phyloP scores from a whole-genome alignment of 2,888 invertebrate species.

The Dolichopus griseipennis region DNA sequence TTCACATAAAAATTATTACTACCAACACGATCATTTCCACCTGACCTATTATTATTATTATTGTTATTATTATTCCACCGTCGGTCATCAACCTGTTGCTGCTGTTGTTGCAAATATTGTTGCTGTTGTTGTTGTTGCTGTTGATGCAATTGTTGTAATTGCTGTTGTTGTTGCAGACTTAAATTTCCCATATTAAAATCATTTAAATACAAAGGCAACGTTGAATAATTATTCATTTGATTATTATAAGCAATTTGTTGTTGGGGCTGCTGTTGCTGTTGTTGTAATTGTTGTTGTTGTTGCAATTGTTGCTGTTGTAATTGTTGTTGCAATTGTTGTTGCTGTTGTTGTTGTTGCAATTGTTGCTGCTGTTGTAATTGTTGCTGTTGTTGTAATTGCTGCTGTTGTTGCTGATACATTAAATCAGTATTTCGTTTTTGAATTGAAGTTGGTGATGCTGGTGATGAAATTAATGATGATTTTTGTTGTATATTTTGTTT shows the following conservation, averaged over 20 bases:
- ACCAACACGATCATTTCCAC: background rate
- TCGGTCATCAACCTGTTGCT: background rate
- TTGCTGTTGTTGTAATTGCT: background rate
- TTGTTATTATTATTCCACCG: slow-evolving; percentile 14
- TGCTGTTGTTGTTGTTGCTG: background rate
- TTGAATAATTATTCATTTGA: no score
- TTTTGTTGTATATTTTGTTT: background rate
- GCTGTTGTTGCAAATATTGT: slow-evolving; percentile 8
- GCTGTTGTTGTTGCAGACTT: background rate
- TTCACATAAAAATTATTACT: background rate
- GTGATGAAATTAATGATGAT: background rate
- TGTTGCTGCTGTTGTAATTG: background rate
- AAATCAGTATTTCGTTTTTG: background rate
- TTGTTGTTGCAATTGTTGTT: background rate
- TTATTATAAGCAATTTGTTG: no score
- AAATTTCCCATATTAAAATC: no score
- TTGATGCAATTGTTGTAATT: slow-evolving; percentile 18
- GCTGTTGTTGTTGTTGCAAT: background rate
- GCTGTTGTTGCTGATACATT: background rate
- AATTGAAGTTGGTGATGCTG: background rate
- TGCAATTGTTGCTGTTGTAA: background rate
- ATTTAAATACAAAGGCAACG: no score
- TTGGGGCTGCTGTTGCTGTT: background rate
- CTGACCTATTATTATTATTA: background rate
- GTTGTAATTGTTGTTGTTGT: background rate